Conservation (phyloP, 2,113 vertebrate genomes). For the Sturnus vulgaris region DNA sequence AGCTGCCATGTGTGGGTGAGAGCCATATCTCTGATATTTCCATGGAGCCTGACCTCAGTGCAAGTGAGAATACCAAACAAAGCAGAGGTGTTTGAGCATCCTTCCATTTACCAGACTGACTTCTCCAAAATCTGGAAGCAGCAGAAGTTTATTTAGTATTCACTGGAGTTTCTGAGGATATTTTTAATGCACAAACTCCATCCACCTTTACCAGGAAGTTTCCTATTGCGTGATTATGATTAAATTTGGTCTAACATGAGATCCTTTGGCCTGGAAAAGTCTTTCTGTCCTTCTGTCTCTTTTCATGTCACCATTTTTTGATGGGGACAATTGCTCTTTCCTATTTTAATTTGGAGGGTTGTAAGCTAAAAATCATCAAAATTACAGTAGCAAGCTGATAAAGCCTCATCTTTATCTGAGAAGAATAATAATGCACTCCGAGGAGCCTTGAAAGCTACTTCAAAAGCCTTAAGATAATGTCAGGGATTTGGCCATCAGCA, state of each 20-base stretch:
- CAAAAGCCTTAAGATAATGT: not conserved
- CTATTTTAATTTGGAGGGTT: not conserved
- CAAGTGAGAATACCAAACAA: not conserved
- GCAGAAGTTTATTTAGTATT: not conserved
- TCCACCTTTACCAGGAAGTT: not conserved
- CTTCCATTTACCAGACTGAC: not conserved
- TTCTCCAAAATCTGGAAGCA: not conserved
- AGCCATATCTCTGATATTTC: not conserved
- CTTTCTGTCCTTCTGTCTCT: not conserved
- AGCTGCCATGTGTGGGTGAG: slow-evolving; percentile 45
- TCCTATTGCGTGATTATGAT: not conserved
- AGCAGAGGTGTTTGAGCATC: not conserved
- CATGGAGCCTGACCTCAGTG: not conserved
- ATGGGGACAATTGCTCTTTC: not conserved
- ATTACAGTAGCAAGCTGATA: not conserved
- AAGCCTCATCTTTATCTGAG: not conserved
- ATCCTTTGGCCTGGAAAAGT: not conserved
- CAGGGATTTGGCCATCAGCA: not conserved
- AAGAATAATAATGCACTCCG: not conserved
- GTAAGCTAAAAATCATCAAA: not conserved
- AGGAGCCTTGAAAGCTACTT: not conserved
- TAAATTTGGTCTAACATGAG: not conserved
- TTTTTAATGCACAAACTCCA: not conserved
- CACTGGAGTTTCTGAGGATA: not conserved
- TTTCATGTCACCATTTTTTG: not conserved